Evolutionary conservation across 1,140 invertebrate genomes (phyloP).

Genomic region (Sycophila sp.): DNA sequence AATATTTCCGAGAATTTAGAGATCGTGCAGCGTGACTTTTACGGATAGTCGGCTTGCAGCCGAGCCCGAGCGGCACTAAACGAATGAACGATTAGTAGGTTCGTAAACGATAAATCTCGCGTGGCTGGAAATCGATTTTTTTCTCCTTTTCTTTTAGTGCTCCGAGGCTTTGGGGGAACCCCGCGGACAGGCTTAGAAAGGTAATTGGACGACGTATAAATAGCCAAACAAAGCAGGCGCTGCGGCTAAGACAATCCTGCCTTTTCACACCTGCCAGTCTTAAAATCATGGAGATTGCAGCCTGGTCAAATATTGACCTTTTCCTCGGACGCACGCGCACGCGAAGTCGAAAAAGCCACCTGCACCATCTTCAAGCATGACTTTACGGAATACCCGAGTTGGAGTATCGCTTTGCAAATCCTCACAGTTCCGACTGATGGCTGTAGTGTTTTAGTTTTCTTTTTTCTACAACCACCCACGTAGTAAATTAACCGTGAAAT

Average conservation of each 20-base stretch:
- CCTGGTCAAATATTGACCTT: slow-evolving; percentile 52
- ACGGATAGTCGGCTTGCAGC: no score
- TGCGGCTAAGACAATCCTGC: slow-evolving; percentile 36
- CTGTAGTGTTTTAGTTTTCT: no score
- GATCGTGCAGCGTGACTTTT: no score
- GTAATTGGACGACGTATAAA: not conserved
- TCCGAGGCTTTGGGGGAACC: not conserved
- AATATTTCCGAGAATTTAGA: no score
- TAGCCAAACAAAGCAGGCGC: slow-evolving; percentile 4
- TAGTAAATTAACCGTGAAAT: not conserved
- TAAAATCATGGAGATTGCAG: slow-evolving; percentile 28
- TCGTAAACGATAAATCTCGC: not conserved
- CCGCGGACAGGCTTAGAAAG: slow-evolving; percentile 4
- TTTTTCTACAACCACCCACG: slow-evolving; percentile 21
- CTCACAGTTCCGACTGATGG: not conserved
- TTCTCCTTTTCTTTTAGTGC: not conserved
- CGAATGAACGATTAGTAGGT: no score
- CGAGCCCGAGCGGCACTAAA: no score
- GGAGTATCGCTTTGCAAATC: slow-evolving; percentile 17
- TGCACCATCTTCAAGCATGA: slow-evolving; percentile 49
- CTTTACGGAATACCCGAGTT: slow-evolving; percentile 35
- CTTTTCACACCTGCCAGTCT: slow-evolving; percentile 52
- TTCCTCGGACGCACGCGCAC: slow-evolving; percentile 4
- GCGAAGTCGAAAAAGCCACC: slow-evolving; percentile 43
- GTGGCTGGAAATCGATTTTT: not conserved